These are phyloP conservation scores for Hemiprocne comata DNA, from an alignment of 2,113 vertebrate species.

Conservation along the genomic window DNA sequence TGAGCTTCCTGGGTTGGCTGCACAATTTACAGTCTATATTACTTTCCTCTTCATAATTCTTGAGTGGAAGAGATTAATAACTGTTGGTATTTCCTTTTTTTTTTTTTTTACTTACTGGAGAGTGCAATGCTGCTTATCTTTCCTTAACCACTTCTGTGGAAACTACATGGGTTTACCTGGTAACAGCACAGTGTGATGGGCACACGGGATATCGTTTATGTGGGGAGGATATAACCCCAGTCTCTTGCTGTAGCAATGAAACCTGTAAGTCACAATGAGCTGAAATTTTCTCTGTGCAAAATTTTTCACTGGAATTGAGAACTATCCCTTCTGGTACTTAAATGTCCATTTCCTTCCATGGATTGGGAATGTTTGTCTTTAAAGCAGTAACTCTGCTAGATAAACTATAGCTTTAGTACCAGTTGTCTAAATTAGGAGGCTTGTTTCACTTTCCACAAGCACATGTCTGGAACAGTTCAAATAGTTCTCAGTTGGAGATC, in stretches of 20 bases:
- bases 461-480: neutral
- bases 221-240: neutral
- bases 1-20: neutral
- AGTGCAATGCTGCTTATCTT: slow-evolving; percentile 5
- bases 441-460: neutral
- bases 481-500: neutral
- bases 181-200: neutral
- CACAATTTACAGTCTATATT: slow-evolving; percentile 40
- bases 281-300: slow-evolving; percentile 2
- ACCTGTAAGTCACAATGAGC: slow-evolving; percentile 1
- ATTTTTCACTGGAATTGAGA: neutral
- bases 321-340: neutral
- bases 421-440: neutral
- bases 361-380: neutral
- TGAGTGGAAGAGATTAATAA: slow-evolving; percentile 21
- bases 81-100: neutral
- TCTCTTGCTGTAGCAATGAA: neutral
- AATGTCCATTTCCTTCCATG: neutral
- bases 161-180: slow-evolving; percentile 28
- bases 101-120: slow-evolving; percentile 34
- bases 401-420: neutral
- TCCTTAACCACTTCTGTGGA: neutral
- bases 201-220: slow-evolving; percentile 26
- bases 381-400: neutral
- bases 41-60: slow-evolving; percentile 9